A percentile compares a stretch with the other conserved stretches of the same genome.
Evolutionary conservation across 2,113 vertebrate species (phyloP).

Genomic region (Hoplias malabaricus): DNA sequence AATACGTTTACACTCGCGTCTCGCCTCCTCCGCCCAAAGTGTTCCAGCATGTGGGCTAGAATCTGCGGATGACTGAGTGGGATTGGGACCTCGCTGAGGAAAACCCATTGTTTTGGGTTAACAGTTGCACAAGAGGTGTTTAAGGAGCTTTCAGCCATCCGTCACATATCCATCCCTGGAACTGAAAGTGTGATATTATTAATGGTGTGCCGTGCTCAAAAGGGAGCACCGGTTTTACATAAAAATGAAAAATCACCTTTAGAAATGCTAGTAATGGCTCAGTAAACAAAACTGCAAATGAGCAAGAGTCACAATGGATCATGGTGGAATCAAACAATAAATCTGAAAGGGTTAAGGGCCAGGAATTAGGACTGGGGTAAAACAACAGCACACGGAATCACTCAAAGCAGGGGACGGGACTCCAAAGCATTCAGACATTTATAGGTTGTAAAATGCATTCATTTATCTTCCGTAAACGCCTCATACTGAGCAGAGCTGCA

Average conservation of each 20-base stretch:
- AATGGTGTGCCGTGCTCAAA: neutral
- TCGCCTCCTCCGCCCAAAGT: no score
- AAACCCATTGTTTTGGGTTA: no score
- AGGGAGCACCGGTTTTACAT: neutral
- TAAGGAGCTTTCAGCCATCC: no score
- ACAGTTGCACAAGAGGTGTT: no score
- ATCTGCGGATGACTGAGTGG: no score
- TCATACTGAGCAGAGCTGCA: no score
- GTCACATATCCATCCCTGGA: neutral
- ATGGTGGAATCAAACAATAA: neutral
- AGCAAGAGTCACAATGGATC: constrained; percentile 9
- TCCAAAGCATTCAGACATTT: no score
- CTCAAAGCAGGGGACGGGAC: constrained; percentile 24
- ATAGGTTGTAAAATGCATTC: no score
- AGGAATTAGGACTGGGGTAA: constrained; percentile 15
- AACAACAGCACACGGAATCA: constrained; percentile 39
- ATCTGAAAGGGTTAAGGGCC: neutral
- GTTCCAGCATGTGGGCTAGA: no score
- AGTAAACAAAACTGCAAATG: neutral
- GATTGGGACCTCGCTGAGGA: no score
- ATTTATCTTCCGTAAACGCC: no score
- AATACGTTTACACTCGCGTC: no score
- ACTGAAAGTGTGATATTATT: neutral
- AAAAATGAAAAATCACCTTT: neutral
- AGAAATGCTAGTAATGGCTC: neutral